These are phyloP conservation scores for Gerris lacustris DNA, from an alignment of 2,888 invertebrate species.

Conservation along the genomic window DNA sequence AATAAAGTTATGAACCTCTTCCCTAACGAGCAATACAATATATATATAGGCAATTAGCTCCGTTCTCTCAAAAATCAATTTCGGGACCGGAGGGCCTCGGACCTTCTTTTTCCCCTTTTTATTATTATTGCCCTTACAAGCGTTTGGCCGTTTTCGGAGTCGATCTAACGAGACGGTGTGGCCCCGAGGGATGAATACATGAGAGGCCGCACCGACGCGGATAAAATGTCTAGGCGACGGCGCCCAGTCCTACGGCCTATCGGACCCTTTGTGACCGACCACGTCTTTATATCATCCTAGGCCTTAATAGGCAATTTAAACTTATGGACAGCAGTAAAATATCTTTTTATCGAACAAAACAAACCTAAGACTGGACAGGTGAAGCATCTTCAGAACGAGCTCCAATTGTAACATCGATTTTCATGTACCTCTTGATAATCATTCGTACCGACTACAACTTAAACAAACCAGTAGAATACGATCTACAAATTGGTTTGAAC, in stretches of 20 bases:
- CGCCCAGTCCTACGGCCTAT: background rate
- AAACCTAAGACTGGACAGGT: no score
- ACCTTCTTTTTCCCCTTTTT: background rate
- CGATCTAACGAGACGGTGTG: background rate
- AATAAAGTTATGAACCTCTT: background rate
- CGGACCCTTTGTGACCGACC: background rate
- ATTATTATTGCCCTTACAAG: background rate
- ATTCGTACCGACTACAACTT: no score
- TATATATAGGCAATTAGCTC: background rate
- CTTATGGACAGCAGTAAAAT: background rate
- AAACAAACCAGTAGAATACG: no score
- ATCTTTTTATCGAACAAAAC: background rate
- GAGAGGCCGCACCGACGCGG: background rate
- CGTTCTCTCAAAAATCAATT: slow-evolving; percentile 1
- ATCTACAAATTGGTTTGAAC: no score
- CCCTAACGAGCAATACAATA: background rate
- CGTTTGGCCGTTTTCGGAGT: background rate
- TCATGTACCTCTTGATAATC: no score
- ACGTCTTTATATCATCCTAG: slow-evolving; percentile 3
- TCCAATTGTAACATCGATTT: no score
- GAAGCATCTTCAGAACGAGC: no score
- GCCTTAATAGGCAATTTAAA: background rate
- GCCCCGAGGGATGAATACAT: slow-evolving; percentile 1
- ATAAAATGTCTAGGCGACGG: background rate
- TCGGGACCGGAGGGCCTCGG: slow-evolving; percentile 1